Base-by-base conservation (phyloP, 2,113 vertebrate genomes). In the Sinocyclocheilus rhinocerous region DNA sequence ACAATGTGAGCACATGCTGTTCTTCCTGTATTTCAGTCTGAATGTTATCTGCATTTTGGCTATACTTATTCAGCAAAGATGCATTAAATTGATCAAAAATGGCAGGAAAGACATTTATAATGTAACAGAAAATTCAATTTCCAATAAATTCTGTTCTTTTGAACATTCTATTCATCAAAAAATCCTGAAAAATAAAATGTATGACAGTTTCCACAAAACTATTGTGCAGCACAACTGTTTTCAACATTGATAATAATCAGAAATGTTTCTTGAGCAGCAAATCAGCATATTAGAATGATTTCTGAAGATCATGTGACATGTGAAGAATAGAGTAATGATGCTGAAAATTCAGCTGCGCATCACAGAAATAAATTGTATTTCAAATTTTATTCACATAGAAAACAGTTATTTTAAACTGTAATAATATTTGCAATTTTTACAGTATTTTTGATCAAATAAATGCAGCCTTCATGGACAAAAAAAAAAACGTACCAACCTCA, bases 1-100 rank as follows among this genome's bases (percentile, higher is more conserved):
- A n/a, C n/a, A n/a, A 4, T 18, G 9, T 45, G 57, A 42, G 55
- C 7, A 15, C 77, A 39, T 15, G 22, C 7, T 61, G 77, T n/a
- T 36, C 76, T 59, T 78, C 76, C 75, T 77, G 75, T 76, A 52
- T 77, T 77, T 77, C 48, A 77, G 9, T 20, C 13, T 52, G 7
- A 76, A 52, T 52, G 24, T 26, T 52, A 29, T 77, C n/a, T 77
- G 6, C 16, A 52, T 55, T 77, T 77, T 24, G 20, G 1, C 57
- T n/a, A 61, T 9, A 61, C 57, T 22, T 2, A 22, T 59, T 59
- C 57, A 59, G 57, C 57, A 59, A 22, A n/a, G 20, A 61, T n/a
- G 57, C 57, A 61, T 61, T 61, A 3, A 57, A 10, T 1, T n/a
- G 57, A 61, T n/a, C 57, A 61, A 61, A 61, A 10, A 22, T 61